A percentile compares a stretch with the other conserved stretches of the same genome.
Evolutionary conservation across 2,888 invertebrate species (phyloP).

Genomic region (Drosophila meridiana): DNA sequence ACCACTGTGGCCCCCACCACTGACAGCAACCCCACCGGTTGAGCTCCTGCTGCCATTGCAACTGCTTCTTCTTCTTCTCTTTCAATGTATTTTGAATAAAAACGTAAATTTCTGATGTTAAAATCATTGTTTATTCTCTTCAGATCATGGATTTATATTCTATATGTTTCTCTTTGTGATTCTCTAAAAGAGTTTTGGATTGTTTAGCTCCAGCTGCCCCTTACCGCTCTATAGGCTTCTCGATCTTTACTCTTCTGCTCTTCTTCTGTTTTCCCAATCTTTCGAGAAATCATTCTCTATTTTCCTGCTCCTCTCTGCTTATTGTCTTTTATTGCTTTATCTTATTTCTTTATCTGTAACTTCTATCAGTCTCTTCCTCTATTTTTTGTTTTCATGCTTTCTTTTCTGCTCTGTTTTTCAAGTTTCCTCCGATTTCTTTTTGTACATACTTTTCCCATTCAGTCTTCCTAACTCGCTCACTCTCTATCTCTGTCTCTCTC

Average conservation of each 20-base stretch:
- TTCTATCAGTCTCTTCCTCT: background rate
- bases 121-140: background rate
- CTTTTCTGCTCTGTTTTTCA: too few relatives aligned
- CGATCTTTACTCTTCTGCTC: background rate
- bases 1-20: background rate
- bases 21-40: background rate
- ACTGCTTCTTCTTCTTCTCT: background rate
- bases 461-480: background rate
- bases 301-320: background rate
- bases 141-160: background rate
- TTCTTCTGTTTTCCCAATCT: background rate
- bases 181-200: background rate
- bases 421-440: background rate
- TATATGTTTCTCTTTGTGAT: background rate
- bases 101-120: background rate
- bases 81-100: conserved; percentile 1
- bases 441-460: background rate
- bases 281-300: background rate
- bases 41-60: background rate
- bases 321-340: background rate
- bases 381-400: too few relatives aligned
- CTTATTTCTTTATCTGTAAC: background rate
- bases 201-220: too few relatives aligned
- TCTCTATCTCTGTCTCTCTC: background rate
- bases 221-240: background rate